Percentiles rank a stretch among this genome's conserved stretches.
Conservation (phyloP, 1,140 invertebrate genomes). For the Helicoverpa zea region DNA sequence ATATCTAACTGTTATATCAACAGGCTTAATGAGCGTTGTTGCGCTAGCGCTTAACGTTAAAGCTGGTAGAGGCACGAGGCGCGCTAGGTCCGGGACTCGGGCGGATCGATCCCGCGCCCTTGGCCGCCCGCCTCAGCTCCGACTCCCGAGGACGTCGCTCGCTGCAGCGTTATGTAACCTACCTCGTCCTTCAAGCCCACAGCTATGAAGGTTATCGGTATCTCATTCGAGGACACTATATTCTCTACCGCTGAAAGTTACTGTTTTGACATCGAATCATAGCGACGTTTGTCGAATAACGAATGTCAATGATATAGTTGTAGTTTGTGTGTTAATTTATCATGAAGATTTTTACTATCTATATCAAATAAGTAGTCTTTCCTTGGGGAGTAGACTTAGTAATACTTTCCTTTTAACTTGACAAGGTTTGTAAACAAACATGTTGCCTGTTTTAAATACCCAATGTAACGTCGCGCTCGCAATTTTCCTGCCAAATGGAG, state of each 20-base stretch:
- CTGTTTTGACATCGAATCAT: neutral
- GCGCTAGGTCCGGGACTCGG: neutral
- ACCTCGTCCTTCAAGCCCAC: slow-evolving; percentile 25
- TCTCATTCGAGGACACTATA: slow-evolving; percentile 5
- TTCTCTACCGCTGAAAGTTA: neutral
- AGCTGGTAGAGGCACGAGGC: neutral
- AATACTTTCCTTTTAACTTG: neutral
- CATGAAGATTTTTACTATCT: too few relatives aligned
- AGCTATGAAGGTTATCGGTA: slow-evolving; percentile 12
- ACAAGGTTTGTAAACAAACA: slow-evolving; percentile 38
- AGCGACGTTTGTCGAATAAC: too few relatives aligned
- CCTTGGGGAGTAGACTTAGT: too few relatives aligned
- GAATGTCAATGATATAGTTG: too few relatives aligned
- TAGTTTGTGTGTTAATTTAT: too few relatives aligned
- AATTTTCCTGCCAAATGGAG: slow-evolving; percentile 46
- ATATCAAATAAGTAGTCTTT: too few relatives aligned
- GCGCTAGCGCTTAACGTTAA: slow-evolving; percentile 57
- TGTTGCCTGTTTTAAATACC: slow-evolving; percentile 21
- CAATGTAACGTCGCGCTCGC: slow-evolving; percentile 17
- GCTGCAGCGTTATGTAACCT: slow-evolving; percentile 75
- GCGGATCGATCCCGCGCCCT: slow-evolving; percentile 80
- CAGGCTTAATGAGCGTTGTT: slow-evolving; percentile 59
- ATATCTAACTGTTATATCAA: slow-evolving; percentile 60
- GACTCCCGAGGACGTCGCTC: slow-evolving; percentile 65
- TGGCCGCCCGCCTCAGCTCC: slow-evolving; percentile 69